A percentile compares a stretch with the other conserved stretches of the same genome.
Evolutionary conservation across 2,797 vertebrate species (phyloP).

Genomic region (Anabas testudineus): DNA sequence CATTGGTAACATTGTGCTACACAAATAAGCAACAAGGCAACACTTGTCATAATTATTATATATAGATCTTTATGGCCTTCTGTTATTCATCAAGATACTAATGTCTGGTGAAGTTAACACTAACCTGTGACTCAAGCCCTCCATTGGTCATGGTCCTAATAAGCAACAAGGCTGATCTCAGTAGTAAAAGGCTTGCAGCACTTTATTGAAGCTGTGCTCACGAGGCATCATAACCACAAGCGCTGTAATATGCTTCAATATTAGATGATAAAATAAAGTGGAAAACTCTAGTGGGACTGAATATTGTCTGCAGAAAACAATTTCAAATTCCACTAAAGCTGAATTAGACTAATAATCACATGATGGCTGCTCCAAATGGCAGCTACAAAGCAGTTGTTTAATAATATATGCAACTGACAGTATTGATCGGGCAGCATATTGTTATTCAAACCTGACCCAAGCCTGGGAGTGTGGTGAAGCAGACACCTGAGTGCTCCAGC

Average conservation of each 20-base stretch:
- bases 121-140: constrained; percentile 16
- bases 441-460: too few species aligned
- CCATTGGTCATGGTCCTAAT: constrained; percentile 4
- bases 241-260: constrained; percentile 4
- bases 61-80: too few species aligned
- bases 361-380: background rate
- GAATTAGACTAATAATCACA: constrained; percentile 7
- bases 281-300: constrained; percentile 2
- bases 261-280: background rate
- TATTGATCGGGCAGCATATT: too few species aligned
- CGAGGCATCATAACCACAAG: constrained; percentile 17
- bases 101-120: background rate
- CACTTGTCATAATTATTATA: too few species aligned
- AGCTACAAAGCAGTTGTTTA: background rate
- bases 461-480: too few species aligned
- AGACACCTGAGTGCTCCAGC: too few species aligned
- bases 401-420: background rate
- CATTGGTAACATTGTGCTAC: too few species aligned
- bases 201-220: constrained; percentile 24
- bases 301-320: constrained; percentile 5
- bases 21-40: too few species aligned
- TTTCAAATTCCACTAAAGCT: constrained; percentile 6
- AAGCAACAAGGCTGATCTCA: constrained; percentile 20
- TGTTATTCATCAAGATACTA: background rate
- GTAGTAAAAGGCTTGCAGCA: background rate